Conservation (phyloP, 2,888 invertebrate genomes). For the Cactoblastis cactorum region DNA sequence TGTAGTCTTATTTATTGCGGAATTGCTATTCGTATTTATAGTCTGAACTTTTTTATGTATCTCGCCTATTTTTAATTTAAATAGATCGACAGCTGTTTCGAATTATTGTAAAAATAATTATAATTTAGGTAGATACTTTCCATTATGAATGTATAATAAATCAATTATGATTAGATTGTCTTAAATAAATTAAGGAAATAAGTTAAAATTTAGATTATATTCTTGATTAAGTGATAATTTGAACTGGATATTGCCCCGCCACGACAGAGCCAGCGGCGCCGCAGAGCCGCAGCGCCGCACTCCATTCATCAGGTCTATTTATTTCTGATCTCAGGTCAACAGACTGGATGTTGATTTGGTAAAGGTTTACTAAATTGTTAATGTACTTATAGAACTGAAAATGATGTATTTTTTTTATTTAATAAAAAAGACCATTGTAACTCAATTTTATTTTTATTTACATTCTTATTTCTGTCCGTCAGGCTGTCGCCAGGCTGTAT, state of each 20-base stretch:
- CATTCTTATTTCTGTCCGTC: too few relatives aligned
- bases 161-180: conserved; percentile 52
- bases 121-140: conserved; percentile 56
- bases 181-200: conserved; percentile 52
- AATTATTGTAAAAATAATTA: conserved; percentile 49
- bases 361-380: conserved; percentile 74
- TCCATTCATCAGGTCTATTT: conserved; percentile 45
- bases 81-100: conserved; percentile 33
- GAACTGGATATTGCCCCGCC: conserved; percentile 33
- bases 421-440: conserved; percentile 72
- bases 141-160: conserved; percentile 66
- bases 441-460: conserved; percentile 20
- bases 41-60: conserved; percentile 30
- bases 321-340: conserved; percentile 72
- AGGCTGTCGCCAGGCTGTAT: too few relatives aligned
- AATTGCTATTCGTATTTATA: conserved; percentile 25
- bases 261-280: conserved; percentile 22
- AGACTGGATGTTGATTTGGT: conserved; percentile 69
- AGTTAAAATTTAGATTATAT: conserved; percentile 59
- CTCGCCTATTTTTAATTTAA: conserved; percentile 48
- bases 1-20: conserved; percentile 33
- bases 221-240: conserved; percentile 49
- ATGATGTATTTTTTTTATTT: conserved; percentile 75
- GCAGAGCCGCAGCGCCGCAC: conserved; percentile 20
- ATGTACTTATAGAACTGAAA: conserved; percentile 76